A percentile compares a stretch with the other conserved stretches of the same genome.
Evolutionary conservation across 2,888 invertebrate species (phyloP).

Genomic region (Agrotis clavis): DNA sequence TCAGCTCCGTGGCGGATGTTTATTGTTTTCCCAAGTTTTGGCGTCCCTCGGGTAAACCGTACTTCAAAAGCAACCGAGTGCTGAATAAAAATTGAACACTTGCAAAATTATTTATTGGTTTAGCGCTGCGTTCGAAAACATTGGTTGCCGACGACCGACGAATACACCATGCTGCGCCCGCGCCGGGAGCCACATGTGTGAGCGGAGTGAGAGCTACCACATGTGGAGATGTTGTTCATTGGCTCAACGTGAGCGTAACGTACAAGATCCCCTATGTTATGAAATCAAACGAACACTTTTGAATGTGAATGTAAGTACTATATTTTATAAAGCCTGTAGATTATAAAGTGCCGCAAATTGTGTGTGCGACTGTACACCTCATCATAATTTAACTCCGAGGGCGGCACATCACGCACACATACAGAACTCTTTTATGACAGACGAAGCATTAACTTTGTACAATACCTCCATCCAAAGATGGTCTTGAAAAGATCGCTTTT

Average conservation of each 20-base stretch:
- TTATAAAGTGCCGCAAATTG: constrained; percentile 3
- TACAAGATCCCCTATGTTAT: constrained; percentile 8
- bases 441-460: constrained; percentile 23
- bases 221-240: constrained; percentile 31
- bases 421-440: constrained; percentile 15
- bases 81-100: constrained; percentile 41
- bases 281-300: constrained; percentile 33
- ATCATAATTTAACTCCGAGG: constrained; percentile 11
- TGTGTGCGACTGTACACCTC: constrained; percentile 1
- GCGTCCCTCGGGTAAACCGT: constrained; percentile 8
- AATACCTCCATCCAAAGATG: no score
- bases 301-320: background rate
- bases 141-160: constrained; percentile 9
- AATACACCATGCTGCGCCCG: background rate
- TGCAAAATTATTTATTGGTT: constrained; percentile 53
- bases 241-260: constrained; percentile 15
- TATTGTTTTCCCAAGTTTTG: constrained; percentile 38
- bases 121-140: constrained; percentile 23
- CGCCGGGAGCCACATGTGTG: background rate
- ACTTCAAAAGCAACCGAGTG: constrained; percentile 30
- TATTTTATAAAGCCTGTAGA: constrained; percentile 11
- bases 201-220: background rate
- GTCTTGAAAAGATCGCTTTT: no score
- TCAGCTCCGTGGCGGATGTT: constrained; percentile 33
- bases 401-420: background rate